phyloP scores from a whole-genome alignment of 2,113 vertebrate species.

The Oryzias curvinotus region DNA sequence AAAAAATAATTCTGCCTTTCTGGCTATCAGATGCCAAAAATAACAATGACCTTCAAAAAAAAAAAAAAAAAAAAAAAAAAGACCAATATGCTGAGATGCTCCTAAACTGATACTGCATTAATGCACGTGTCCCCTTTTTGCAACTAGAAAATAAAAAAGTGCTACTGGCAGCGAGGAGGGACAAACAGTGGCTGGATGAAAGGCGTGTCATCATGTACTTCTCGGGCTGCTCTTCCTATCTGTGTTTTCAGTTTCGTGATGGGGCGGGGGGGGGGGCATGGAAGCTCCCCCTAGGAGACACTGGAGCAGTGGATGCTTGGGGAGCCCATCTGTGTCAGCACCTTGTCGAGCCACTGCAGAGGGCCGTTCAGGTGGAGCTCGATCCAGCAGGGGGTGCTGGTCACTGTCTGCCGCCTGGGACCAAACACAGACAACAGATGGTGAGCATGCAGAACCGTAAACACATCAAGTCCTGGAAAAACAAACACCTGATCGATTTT shows the following conservation, averaged over 20 bases:
- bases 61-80: conserved; percentile 2
- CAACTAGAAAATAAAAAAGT: conserved; percentile 69
- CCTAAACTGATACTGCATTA: conserved; percentile 53
- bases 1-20: conserved; percentile 19
- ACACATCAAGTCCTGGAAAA: conserved; percentile 12
- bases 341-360: conserved; percentile 98
- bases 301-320: conserved; percentile 96
- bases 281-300: conserved; percentile 83
- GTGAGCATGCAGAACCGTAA: not conserved
- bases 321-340: conserved; percentile 98
- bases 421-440: conserved; percentile 18
- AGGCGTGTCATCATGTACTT: conserved; percentile 12
- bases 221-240: conserved; percentile 20
- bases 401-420: conserved; percentile 94
- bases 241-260: conserved; percentile 44
- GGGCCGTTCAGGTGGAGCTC: conserved; percentile 98
- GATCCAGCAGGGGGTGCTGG: conserved; percentile 99
- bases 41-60: conserved; percentile 26
- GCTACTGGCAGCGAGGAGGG: conserved; percentile 63
- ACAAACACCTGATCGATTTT: conserved; percentile 10
- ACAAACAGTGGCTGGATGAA: conserved; percentile 30
- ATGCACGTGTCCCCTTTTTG: conserved; percentile 67
- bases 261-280: conserved; percentile 22
- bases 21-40: conserved; percentile 35
- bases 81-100: conserved; percentile 38